Percentiles rank a stretch among this genome's conserved stretches.
Conservation (phyloP, 2,797 vertebrate genomes). For the Simalia tracyae region DNA sequence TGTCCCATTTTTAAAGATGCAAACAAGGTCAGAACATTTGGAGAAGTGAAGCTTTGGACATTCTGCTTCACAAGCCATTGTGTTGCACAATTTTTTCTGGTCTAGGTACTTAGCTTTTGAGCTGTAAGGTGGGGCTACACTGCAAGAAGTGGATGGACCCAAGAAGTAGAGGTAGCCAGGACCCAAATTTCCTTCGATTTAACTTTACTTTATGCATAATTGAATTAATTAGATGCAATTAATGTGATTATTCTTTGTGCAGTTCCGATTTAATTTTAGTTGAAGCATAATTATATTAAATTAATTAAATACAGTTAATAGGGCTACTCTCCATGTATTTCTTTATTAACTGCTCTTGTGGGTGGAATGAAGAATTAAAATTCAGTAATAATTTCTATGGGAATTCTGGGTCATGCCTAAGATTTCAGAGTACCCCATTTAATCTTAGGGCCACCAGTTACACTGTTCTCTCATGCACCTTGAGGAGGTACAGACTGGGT, state of each 20-base stretch:
- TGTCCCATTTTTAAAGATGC: background rate
- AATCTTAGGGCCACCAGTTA: background rate
- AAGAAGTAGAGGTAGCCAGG: background rate
- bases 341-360: background rate
- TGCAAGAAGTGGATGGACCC: background rate
- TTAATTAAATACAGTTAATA: background rate
- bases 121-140: background rate
- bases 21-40: background rate
- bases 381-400: constrained; percentile 1
- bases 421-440: background rate
- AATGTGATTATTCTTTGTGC: background rate
- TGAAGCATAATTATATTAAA: background rate
- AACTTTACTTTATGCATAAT: background rate
- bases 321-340: background rate
- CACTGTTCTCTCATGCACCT: background rate
- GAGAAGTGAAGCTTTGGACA: background rate
- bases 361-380: constrained; percentile 3
- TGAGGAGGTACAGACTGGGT: background rate
- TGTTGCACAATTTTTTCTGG: background rate
- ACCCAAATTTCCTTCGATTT: background rate
- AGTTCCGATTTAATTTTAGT: background rate
- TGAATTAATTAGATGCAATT: background rate
- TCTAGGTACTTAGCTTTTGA: background rate
- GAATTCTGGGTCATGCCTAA: background rate
- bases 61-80: background rate